Evolutionary conservation across 1,140 invertebrate genomes (phyloP), one percentile per base, ranked within the genome.

Genomic region (Dryas iulia): DNA sequence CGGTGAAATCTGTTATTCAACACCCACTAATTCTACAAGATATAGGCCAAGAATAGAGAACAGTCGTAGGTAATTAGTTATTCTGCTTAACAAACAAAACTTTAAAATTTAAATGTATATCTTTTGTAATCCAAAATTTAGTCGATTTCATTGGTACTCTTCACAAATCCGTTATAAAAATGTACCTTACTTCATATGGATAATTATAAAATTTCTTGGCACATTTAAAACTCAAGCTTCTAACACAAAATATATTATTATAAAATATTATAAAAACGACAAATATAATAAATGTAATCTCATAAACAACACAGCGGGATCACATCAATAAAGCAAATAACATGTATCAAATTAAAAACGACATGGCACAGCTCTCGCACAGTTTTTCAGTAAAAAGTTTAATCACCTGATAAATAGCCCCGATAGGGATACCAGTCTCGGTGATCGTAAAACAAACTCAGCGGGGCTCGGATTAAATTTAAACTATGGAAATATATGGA

Each of bases 381-480:
- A 25, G 39, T 24, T 62, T 39, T 62, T 62, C 35, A 26, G 39
- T 62, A 52, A 47, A 62, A 62, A 62, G 10, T 66, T 47, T 59
- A 66, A 66, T 47, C 63, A 59, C 56, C 33, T 66, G 63, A 66
- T 66, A 58, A 66, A 66, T 66, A 58, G 28, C 28, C 14, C 31
- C 10, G 63, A 66, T 66, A 66, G 54, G 30, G 35, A 59, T 30
- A 52, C 63, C 24, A 57, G 28, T 23, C 26, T 39, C 30, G 62
- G 12, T 52, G 33, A 30, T 53, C 66, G 52, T 56, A 67, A 69
- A 69, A 63, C 56, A 57, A 63, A 69, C 67, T 52, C 68, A 64
- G 65, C 67, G 39, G 39, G 54, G 28, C 47, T 53, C 39, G 26
- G 63, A n/a, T 73, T 62, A 39, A n/a, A 54, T 25, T 59, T 67